phyloP scores from a whole-genome alignment of 2,113 vertebrate species.

The Ctenodactylus gundi region DNA sequence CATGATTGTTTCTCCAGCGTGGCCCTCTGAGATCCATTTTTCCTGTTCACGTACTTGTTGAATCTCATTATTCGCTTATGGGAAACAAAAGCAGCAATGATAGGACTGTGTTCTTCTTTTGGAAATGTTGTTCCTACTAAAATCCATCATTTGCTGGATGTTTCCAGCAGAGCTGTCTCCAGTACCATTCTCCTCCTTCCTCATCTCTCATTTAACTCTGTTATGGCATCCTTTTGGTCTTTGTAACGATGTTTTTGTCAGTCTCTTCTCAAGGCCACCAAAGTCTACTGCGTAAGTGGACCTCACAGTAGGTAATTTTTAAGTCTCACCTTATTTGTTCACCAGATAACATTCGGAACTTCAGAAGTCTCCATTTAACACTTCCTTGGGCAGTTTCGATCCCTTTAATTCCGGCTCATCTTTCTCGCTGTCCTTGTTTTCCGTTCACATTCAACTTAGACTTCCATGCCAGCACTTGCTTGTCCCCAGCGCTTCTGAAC shows the following conservation, averaged over 20 bases:
- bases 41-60: neutral
- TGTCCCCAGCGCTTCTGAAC: neutral
- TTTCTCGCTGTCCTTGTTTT: neutral
- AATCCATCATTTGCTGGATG: neutral
- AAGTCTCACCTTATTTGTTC: neutral
- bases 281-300: neutral
- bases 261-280: neutral
- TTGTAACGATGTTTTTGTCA: too few species aligned
- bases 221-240: neutral
- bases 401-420: neutral
- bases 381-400: neutral
- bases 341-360: neutral
- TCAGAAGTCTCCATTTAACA: neutral
- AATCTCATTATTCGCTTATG: neutral
- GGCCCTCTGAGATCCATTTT: neutral
- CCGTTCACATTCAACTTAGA: neutral
- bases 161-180: neutral
- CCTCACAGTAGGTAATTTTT: neutral
- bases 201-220: neutral
- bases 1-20: neutral
- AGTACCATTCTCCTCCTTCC: neutral
- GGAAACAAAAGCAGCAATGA: neutral
- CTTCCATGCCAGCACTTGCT: neutral
- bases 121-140: conserved; percentile 17
- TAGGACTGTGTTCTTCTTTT: neutral